These are phyloP conservation scores for Gastrophryne carolinensis DNA, from an alignment of 2,797 vertebrate genomes.

Conservation along the genomic window DNA sequence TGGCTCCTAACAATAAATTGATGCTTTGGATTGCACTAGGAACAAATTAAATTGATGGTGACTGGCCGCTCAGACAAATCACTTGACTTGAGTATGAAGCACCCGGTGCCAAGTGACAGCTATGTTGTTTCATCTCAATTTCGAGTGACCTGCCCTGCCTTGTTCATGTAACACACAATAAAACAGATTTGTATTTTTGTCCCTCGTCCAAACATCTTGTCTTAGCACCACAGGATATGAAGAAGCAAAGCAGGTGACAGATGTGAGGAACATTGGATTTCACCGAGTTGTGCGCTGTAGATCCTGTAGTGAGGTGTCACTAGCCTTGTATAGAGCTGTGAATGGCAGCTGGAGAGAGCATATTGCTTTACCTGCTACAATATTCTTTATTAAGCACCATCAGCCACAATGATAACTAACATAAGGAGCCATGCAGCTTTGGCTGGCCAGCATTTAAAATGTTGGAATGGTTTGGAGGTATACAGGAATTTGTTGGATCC, in stretches of 20 bases:
- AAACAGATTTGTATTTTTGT: slow-evolving; percentile 42
- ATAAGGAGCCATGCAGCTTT: no score
- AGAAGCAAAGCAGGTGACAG: slow-evolving; percentile 27
- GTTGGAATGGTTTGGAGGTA: no score
- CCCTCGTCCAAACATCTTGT: slow-evolving; percentile 10
- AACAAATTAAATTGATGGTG: slow-evolving; percentile 6
- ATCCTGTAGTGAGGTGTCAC: background rate
- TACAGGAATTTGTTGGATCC: no score
- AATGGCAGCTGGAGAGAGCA: background rate
- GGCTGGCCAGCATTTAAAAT: no score
- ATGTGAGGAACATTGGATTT: slow-evolving; percentile 14
- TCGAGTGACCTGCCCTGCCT: background rate
- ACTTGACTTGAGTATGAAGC: slow-evolving; percentile 6
- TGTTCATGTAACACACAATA: slow-evolving; percentile 27
- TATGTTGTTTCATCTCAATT: slow-evolving; percentile 10
- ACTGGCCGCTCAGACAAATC: background rate
- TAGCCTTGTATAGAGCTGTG: background rate
- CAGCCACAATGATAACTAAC: no score
- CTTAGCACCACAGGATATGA: slow-evolving; percentile 23
- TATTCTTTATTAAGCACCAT: no score
- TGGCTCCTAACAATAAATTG: background rate
- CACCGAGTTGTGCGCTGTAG: background rate
- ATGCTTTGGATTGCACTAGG: background rate
- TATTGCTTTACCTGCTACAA: no score
- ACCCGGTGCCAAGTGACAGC: background rate